Evolutionary conservation across 2,113 vertebrate species (phyloP), one percentile per base, ranked within the genome.

Genomic region (Megaleporinus macrocephalus): DNA sequence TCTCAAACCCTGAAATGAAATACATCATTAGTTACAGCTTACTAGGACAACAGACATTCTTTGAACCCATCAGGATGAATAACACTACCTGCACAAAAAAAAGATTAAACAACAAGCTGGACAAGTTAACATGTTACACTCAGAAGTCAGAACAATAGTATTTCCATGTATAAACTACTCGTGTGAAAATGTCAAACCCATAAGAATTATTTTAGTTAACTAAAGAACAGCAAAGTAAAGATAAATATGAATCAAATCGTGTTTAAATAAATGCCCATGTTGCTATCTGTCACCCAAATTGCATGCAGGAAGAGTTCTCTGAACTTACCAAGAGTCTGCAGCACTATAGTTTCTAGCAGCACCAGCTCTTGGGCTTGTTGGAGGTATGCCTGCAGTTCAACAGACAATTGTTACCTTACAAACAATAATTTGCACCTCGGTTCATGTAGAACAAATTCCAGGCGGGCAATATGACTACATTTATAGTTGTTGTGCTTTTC

Each of bases 321-420:
- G 30, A 14, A 96, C 97, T 93, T 94, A 99, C 98, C 98, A 93
- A 99, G 96, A 76, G 98, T 99, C 89, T 99, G 98, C 89, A 99
- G 96, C 94, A 99, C 96, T 90, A 99, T 95, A 73, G 96, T 98
- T 97, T 99, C 98, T 95, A 99, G 95, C 92, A 96, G 95, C 93
- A 98, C 98, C 88, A 99, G 94, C 91, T 99, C 98, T 94, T 99
- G 98, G 87, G 96, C 96, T 93, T 97, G 97, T 75, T 98, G 97
- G 93, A 97, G 97, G 90, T 99, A 99, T 87, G 96, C 96, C 98
- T 99, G 92, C 75, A 92, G 91, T 89, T 88, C 75, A 80, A 93
- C 30, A 83, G 61, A 86, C 75, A 74, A 33, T 68, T 26, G 57
- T 80, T 73, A 55, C 29, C 68, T 71, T 26, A 66, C 9, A 55